These are phyloP conservation scores for Cochlearius cochlearius DNA, from an alignment of 2,113 vertebrate species.

Conservation along the genomic window DNA sequence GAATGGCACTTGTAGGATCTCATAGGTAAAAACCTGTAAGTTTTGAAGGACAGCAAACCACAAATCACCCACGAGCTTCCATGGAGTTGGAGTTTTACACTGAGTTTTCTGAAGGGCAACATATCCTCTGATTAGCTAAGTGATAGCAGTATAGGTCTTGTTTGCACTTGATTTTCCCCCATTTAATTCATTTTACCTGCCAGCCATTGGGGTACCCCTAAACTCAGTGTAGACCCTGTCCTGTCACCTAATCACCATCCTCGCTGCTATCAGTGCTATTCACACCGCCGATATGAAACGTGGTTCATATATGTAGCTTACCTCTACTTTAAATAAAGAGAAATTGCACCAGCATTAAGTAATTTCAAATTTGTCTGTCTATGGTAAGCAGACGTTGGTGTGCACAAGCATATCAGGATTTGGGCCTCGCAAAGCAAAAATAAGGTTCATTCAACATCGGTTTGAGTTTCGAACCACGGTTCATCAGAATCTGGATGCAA, in stretches of 20 bases:
- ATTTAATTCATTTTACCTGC: not conserved
- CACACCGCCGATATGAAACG: not conserved
- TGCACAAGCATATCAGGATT: not conserved
- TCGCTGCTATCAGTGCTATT: not conserved
- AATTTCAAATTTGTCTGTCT: not conserved
- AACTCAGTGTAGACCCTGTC: not conserved
- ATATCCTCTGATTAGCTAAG: not conserved
- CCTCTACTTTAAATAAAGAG: not conserved
- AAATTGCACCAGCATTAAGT: not conserved
- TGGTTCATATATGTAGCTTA: not conserved
- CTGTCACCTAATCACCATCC: not conserved
- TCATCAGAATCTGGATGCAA: not conserved
- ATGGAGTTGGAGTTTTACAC: not conserved
- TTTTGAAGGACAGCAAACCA: not conserved
- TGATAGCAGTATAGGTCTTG: not conserved
- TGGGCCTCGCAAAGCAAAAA: not conserved
- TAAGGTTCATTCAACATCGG: not conserved
- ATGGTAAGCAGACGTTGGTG: accelerated
- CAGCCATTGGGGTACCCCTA: not conserved
- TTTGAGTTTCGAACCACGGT: not conserved
- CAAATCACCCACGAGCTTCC: not conserved
- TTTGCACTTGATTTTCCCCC: not conserved
- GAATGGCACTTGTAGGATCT: not conserved
- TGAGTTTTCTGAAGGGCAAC: not conserved
- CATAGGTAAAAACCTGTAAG: not conserved